Base-by-base conservation (phyloP, 2,888 invertebrate species). In the Noctua pronuba region DNA sequence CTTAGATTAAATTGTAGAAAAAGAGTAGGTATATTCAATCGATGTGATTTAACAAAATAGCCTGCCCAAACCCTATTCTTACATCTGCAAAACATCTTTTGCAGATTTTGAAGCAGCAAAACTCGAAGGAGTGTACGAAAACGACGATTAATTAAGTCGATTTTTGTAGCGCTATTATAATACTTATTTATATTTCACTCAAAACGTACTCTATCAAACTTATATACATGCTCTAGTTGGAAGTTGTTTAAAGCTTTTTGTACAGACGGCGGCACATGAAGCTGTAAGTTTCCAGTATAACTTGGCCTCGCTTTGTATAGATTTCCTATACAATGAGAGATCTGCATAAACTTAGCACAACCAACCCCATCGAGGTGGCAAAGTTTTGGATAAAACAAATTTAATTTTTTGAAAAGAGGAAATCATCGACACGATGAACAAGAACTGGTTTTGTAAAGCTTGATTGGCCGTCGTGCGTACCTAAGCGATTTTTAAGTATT, bases 81-180 rank as follows among this genome's bases (percentile, higher is more conserved):
- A 18, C 6, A 67, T 31, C 1, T 21, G 18, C 8, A 58, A 31
- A 35, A 52, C 18, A 66, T 62, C n/a, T 68, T 72, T 83, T 69
- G 38, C 83, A 85, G 86, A 76, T 85, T 28, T 79, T 85, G 66
- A 85, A 83, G 69, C 76, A 83, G 69, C 76, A 85, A 64, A 83
- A 83, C 21, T 58, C 75, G 2, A 84, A 86, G 44, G 65, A 65
- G 8, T 18, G n/a, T 21, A 58, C n/a, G 24, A 79, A 77, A 65
- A 28, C 18, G 35, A 8, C 18, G 21, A 28, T 18, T 18, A 31
- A 52, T 1, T 75, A 64, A 1, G 7, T 41, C 46, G 35, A 80
- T 80, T 80, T 41, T 65, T 46, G n/a, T 62, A 44, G 18, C 41
- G 18, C 41, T 24, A 41, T 3, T 46, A 5, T 44, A 18, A 10